Evolutionary conservation across 2,888 invertebrate genomes (phyloP).

Genomic region (Thymelicus acteon): DNA sequence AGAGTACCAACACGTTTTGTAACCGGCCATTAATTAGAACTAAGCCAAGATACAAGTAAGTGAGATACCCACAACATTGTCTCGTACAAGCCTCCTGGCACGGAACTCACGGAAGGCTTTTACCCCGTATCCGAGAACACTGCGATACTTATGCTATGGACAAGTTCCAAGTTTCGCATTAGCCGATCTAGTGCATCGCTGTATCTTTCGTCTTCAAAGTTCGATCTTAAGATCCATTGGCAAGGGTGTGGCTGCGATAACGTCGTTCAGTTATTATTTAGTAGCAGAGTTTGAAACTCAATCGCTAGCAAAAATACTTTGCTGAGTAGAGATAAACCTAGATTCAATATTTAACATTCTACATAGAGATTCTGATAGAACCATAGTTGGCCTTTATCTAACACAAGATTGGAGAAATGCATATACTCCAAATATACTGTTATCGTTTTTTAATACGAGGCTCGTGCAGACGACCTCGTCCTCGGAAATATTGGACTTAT

Average conservation of each 20-base stretch:
- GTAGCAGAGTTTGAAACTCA: no score
- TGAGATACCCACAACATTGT: conserved; percentile 5
- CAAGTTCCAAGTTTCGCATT: conserved; percentile 20
- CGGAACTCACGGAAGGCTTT: not conserved
- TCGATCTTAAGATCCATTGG: conserved; percentile 18
- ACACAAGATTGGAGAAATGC: no score
- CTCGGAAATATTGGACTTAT: no score
- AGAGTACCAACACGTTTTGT: not conserved
- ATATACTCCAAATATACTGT: no score
- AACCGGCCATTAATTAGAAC: not conserved
- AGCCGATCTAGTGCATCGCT: conserved; percentile 12
- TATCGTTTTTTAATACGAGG: no score
- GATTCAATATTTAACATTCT: not conserved
- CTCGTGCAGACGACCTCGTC: no score
- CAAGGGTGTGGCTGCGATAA: not conserved
- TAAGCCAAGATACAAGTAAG: not conserved
- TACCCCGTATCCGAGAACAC: conserved; percentile 4
- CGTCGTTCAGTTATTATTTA: not conserved
- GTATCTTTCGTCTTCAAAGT: conserved; percentile 3
- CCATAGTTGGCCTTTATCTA: no score
- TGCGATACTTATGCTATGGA: conserved; percentile 24
- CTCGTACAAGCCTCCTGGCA: not conserved
- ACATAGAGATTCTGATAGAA: not conserved
- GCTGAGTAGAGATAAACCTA: no score
- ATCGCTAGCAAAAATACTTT: no score